Percentiles rank a stretch among this genome's conserved stretches.
These are phyloP conservation scores for Drosophila multiciliata DNA, from an alignment of 2,888 invertebrate species.

Conservation along the genomic window DNA sequence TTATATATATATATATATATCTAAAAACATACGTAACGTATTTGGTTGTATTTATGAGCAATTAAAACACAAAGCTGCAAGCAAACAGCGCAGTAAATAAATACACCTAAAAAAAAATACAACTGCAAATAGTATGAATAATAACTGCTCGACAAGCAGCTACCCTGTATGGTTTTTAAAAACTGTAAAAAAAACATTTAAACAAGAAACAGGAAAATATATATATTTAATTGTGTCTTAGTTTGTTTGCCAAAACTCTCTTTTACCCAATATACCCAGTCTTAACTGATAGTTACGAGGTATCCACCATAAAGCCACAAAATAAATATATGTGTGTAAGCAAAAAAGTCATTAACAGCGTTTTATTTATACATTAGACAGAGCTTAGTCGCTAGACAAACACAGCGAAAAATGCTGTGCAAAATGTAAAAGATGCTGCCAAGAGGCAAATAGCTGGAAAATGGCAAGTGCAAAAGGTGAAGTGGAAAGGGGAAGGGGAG, in stretches of 20 bases:
- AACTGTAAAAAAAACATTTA: neutral
- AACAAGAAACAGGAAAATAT: neutral
- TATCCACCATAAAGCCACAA: neutral
- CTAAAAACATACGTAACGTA: neutral
- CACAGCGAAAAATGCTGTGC: conserved; percentile 28
- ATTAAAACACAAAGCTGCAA: conserved; percentile 21
- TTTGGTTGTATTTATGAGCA: conserved; percentile 24
- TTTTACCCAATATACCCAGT: neutral
- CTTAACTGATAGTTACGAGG: neutral
- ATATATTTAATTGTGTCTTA: neutral
- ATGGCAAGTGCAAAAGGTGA: neutral
- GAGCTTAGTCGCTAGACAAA: conserved; percentile 22
- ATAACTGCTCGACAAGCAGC: neutral
- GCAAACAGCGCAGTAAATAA: conserved; percentile 11
- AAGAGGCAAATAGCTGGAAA: neutral
- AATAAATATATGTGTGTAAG: conserved; percentile 3
- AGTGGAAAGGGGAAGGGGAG: neutral
- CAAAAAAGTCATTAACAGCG: conserved; percentile 10
- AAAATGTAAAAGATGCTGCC: conserved; percentile 13
- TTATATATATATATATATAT: neutral
- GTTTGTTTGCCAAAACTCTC: neutral
- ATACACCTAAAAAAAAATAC: conserved; percentile 8
- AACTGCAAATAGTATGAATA: neutral
- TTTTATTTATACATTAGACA: neutral
- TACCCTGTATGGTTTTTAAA: neutral